phyloP scores from a whole-genome alignment of 1,140 invertebrate genomes.

The Propsilocerus akamusi region DNA sequence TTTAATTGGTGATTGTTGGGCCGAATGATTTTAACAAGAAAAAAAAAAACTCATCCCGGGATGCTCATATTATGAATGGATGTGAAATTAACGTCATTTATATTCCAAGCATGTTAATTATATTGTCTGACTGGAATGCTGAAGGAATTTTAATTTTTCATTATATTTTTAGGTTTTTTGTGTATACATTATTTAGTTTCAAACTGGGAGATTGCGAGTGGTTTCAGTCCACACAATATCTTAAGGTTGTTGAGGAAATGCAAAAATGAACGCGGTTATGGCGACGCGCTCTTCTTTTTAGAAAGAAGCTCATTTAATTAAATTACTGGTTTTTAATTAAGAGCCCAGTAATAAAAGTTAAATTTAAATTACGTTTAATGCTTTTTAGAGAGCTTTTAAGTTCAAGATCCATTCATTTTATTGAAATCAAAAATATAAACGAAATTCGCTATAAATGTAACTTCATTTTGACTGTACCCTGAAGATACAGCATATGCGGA shows the following conservation, averaged over 20 bases:
- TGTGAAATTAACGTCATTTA: neutral
- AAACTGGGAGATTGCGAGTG: neutral
- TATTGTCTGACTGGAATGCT: neutral
- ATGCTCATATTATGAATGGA: neutral
- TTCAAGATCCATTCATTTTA: no score
- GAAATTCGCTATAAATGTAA: no score
- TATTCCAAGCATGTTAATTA: constrained; percentile 1
- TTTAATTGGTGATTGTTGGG: no score
- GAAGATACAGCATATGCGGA: no score
- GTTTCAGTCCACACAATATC: neutral
- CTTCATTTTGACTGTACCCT: no score
- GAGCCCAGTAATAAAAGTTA: no score
- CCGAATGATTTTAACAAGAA: neutral
- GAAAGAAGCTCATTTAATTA: neutral
- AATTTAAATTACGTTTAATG: no score
- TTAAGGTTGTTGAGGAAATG: no score
- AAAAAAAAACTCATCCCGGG: neutral
- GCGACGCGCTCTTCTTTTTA: neutral
- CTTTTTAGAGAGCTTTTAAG: no score
- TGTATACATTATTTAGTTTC: neutral
- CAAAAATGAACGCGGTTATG: no score
- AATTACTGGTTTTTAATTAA: neutral
- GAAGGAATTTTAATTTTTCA: constrained; percentile 2
- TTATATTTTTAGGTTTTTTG: neutral
- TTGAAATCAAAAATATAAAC: no score